Percentiles rank a stretch among this genome's conserved stretches.
Evolutionary conservation across 2,797 vertebrate genomes (phyloP).

Genomic region (Girardinus metallicus): DNA sequence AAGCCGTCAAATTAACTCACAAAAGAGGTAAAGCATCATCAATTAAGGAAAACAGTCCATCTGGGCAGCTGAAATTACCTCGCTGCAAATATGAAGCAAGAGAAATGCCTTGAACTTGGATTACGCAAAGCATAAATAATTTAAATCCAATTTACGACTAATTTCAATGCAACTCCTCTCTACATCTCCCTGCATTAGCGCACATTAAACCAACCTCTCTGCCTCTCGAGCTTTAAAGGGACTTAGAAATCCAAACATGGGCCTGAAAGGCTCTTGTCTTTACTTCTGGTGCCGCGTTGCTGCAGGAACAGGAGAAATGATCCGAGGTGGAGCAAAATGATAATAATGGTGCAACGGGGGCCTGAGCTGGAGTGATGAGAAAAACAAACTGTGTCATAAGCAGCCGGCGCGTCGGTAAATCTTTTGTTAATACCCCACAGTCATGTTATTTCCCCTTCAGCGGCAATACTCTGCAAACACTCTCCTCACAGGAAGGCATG

Average conservation of each 20-base stretch:
- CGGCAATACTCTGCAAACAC: conserved; percentile 49
- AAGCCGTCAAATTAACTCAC: conserved; percentile 28
- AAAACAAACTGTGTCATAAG: conserved; percentile 54
- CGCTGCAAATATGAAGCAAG: conserved; percentile 14
- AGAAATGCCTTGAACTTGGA: conserved; percentile 28
- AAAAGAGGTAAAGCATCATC: conserved; percentile 23
- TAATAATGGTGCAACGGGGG: conserved; percentile 34
- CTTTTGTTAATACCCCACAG: conserved; percentile 64
- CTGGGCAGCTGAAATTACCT: conserved; percentile 21
- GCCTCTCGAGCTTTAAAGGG: conserved; percentile 21
- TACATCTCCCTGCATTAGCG: conserved; percentile 48
- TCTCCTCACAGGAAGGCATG: conserved; percentile 30
- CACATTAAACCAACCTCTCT: conserved; percentile 27
- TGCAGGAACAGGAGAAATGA: conserved; percentile 43
- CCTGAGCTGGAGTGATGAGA: conserved; percentile 41
- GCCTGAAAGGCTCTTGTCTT: conserved; percentile 10
- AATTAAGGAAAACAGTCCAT: conserved; percentile 27
- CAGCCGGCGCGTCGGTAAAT: conserved; percentile 52
- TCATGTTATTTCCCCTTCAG: conserved; percentile 40
- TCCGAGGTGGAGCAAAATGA: conserved; percentile 44
- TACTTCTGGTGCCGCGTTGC: conserved; percentile 25
- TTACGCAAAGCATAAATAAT: conserved; percentile 54
- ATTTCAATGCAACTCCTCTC: conserved; percentile 44
- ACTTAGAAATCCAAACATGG: conserved; percentile 19
- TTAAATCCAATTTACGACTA: conserved; percentile 42